Base-by-base conservation (phyloP, 2,113 vertebrate species). In the Crypturellus undulatus region DNA sequence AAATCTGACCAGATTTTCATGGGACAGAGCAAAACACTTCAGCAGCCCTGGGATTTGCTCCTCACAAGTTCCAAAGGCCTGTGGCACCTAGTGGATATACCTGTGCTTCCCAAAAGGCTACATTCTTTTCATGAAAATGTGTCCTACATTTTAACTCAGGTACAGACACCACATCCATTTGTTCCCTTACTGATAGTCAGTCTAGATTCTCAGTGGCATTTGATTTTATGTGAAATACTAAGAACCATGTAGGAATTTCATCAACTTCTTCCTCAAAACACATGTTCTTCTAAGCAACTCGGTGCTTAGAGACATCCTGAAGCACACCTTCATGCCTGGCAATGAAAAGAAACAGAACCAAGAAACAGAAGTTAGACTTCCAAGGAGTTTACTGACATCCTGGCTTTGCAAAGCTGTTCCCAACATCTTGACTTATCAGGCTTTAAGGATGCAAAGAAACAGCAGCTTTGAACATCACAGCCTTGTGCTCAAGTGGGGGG, bases 331-430 rank as follows among this genome's bases (percentile, higher is more conserved):
- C 30, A 40, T 2, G 2, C 34, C 11, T 54, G 30, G 62, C n/a
- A 82, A 49, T 16, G n/a, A 93, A 47, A 24, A 72, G 38, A 70
- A 70, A 59, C 17, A 54, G 13, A 64, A 70, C 43, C 58, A 91
- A 89, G 36, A 65, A 54, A 84, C 16, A 84, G 65, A 72, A 89
- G 12, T 73, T 79, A 95, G 54, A 1, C 40, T 85, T 91, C 81
- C 70, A 68, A 62, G 4, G 10, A n/a, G 36, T 28, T 52, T 91
- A 25, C 26, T 4, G 4, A 60, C 52, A 92, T 28, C 67, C 52
- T 19, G n/a, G 43, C 47, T 28, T 89, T 65, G 52, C 56, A 79
- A 60, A 83, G 26, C 32, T 88, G 16, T 32, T 76, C 49, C 43
- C 72, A 86, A 49, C 49, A 72, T 43, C 54, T 62, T 62, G 36